Evolutionary conservation across 1,140 invertebrate species (phyloP), one percentile per base, ranked within the genome.

Genomic region (Diplogasteroides magnus): DNA sequence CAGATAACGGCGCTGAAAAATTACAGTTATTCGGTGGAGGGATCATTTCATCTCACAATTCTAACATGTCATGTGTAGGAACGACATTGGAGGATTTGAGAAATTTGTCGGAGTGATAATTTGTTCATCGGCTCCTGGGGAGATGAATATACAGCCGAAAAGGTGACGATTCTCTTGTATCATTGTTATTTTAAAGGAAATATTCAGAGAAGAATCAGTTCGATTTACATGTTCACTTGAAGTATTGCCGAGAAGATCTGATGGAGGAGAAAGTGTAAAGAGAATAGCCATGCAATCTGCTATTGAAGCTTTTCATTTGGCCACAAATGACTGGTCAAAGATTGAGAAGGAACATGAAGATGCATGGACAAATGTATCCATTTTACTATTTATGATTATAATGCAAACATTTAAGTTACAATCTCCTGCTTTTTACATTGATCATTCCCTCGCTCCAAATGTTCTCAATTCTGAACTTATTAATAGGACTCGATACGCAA

Each of bases 121-220:
- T n/a, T n/a, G n/a, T n/a, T n/a, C n/a, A n/a, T n/a, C n/a, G n/a
- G n/a, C n/a, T n/a, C n/a, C n/a, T n/a, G n/a, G n/a, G n/a, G n/a
- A n/a, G n/a, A n/a, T n/a, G n/a, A n/a, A n/a, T n/a, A n/a, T n/a
- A n/a, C n/a, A n/a, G n/a, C n/a, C n/a, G n/a, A n/a, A n/a, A n/a
- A n/a, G n/a, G n/a, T n/a, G n/a, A n/a, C n/a, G n/a, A n/a, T n/a
- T n/a, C n/a, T n/a, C n/a, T n/a, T n/a, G n/a, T n/a, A n/a, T n/a
- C n/a, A n/a, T n/a, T n/a, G n/a, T n/a, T n/a, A n/a, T n/a, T n/a
- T n/a, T n/a, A n/a, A n/a, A n/a, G n/a, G n/a, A n/a, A n/a, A n/a
- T n/a, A n/a, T n/a, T n/a, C n/a, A 80, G 78, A 26, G 78, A 80
- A 71, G 78, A 80, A 64, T 72, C 69, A 1, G 76, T 74, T 61